Percentiles rank a stretch among this genome's conserved stretches.
Conservation (phyloP, 2,888 invertebrate genomes). For the Perizoma flavofasciatum region DNA sequence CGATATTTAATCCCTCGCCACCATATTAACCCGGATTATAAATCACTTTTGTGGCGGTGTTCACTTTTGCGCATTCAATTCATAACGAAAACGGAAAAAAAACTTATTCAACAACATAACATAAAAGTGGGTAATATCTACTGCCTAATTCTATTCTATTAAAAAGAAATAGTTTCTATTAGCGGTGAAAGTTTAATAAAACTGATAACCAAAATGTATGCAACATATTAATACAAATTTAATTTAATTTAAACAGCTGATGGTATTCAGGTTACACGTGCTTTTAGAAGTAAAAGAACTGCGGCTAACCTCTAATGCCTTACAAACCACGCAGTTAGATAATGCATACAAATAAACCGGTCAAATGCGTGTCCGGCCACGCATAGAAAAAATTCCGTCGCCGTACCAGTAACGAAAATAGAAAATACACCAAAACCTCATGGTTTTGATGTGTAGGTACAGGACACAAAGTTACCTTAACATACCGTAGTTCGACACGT, state of each 20-base stretch:
- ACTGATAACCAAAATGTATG: slow-evolving; percentile 59
- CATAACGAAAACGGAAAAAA: slow-evolving; percentile 50
- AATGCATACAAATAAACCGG: too few species aligned
- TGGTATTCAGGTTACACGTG: not conserved
- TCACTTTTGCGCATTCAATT: slow-evolving; percentile 62
- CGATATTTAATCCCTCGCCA: slow-evolving; percentile 69
- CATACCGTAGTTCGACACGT: too few species aligned
- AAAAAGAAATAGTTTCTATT: slow-evolving; percentile 45
- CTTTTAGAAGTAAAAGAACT: not conserved
- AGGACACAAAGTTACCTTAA: too few species aligned
- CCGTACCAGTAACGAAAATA: too few species aligned
- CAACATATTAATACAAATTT: slow-evolving; percentile 45
- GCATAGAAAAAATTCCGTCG: too few species aligned
- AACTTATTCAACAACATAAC: slow-evolving; percentile 27
- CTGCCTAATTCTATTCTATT: not conserved
- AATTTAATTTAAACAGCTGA: slow-evolving; percentile 4
- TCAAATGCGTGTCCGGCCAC: too few species aligned
- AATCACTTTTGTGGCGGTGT: slow-evolving; percentile 68
- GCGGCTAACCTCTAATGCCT: not conserved
- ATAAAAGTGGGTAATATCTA: slow-evolving; percentile 44
- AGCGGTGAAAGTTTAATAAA: slow-evolving; percentile 63
- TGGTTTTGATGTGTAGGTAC: too few species aligned
- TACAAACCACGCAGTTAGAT: too few species aligned
- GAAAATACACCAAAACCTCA: too few species aligned
- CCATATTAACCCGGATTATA: slow-evolving; percentile 75